Conservation (phyloP, 64 coral and sea anemone species). For the Stichodactyla helianthus region DNA sequence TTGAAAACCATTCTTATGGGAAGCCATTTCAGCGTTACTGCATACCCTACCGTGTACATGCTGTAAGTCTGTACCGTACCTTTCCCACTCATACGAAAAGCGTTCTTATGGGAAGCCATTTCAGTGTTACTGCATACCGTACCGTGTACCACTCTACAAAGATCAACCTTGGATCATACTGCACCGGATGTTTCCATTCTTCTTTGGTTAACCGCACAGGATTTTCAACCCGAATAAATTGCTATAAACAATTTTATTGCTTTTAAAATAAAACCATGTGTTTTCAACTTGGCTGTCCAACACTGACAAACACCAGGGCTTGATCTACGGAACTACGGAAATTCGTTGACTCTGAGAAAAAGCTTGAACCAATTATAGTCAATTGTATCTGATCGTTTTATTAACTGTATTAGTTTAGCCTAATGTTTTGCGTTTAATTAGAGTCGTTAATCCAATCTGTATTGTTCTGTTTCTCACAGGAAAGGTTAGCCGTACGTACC, state of each 20-base stretch:
- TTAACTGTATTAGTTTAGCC: background rate
- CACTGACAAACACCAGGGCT: too few species aligned
- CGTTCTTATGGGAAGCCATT: too few species aligned
- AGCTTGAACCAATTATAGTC: background rate
- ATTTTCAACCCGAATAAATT: background rate
- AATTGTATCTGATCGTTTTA: background rate
- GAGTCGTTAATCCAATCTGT: background rate
- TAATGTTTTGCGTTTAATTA: background rate
- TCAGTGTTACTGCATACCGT: too few species aligned
- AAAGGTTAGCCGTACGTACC: too few species aligned
- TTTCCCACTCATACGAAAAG: too few species aligned
- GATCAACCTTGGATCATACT: too few species aligned
- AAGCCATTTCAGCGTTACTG: too few species aligned
- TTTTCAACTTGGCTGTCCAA: background rate
- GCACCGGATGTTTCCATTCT: too few species aligned
- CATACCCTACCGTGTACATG: too few species aligned
- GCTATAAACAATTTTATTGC: background rate
- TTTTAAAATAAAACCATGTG: background rate
- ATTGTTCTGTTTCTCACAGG: background rate
- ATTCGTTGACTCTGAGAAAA: background rate
- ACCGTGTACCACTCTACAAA: too few species aligned
- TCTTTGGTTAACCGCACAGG: background rate
- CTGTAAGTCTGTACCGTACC: too few species aligned
- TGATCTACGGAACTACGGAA: background rate
- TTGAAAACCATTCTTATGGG: too few species aligned